Evolutionary conservation across 2,113 vertebrate genomes (phyloP), one percentile per base, ranked within the genome.

Genomic region (Thunnus maccoyii): DNA sequence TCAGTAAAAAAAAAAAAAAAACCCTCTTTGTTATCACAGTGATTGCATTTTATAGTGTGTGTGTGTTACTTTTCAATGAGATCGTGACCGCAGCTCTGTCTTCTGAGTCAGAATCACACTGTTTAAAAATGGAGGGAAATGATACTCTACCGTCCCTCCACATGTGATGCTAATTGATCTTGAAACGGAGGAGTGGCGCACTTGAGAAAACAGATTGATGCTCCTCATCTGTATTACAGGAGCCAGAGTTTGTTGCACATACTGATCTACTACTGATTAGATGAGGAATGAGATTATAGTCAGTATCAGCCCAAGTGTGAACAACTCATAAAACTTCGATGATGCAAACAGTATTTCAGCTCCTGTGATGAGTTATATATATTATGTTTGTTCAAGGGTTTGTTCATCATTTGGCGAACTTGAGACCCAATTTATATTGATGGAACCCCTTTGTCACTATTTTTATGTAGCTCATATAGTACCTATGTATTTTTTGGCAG

Each of bases 201-300:
- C 82, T 83, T 60, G 67, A 84, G 78, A 75, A 84, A 76, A 75
- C 75, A 85, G 82, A 82, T 20, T 81, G 69, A 86, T 74, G 64
- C 67, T 84, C 70, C 72, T 83, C 73, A 64, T 72, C 56, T 85
- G 75, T 69, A 69, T 74, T 79, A 61, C 72, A 82, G 48, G 18
- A 51, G 30, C 15, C 70, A 72, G 62, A 54, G 30, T 57, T 70
- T 75, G 77, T 60, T 73, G 58, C 78, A 75, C 48, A 68, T 56
- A 44, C 78, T 77, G 57, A 86, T 81, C 51, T 18, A 47, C 32
- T 8, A 20, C 51, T 77, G 77, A 89, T 88, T 67, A 84, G 70
- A 86, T 54, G 57, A 83, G 50, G 63, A 76, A 70, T 56, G 18
- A 51, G 62, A 84, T 87, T 41, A 9, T 44, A 69, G 60, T 44